Conservation (phyloP, 2,797 vertebrate genomes). For the Catostomus latipinnis region DNA sequence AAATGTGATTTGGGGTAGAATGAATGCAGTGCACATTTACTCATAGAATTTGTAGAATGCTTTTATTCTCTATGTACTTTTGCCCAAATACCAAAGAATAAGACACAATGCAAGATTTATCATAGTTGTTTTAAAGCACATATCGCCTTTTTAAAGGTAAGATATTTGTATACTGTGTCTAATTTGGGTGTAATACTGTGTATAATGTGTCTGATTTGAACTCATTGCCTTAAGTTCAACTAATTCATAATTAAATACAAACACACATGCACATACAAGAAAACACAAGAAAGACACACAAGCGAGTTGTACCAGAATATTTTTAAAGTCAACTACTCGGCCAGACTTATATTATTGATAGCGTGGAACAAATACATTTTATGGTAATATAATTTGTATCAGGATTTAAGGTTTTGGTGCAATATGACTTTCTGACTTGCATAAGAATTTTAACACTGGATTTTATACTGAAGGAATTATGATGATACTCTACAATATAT, state of each 20-base stretch:
- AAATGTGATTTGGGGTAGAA: constrained; percentile 12
- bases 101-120: constrained; percentile 7
- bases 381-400: background rate
- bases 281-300: background rate
- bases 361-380: background rate
- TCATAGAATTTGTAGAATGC: background rate
- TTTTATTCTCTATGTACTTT: background rate
- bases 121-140: constrained; percentile 21
- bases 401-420: constrained; percentile 5
- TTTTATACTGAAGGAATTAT: background rate
- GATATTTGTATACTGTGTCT: constrained; percentile 1
- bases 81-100: constrained; percentile 43
- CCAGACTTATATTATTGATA: background rate
- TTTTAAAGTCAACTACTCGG: background rate
- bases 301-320: background rate
- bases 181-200: background rate
- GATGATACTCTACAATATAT: background rate
- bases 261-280: background rate
- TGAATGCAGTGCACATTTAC: constrained; percentile 2
- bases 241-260: no score
- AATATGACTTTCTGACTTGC: background rate
- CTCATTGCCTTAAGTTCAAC: background rate
- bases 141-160: background rate
- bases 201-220: background rate
- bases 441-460: constrained; percentile 36